A percentile compares a stretch with the other conserved stretches of the same genome.
phyloP scores from a whole-genome alignment of 1,140 invertebrate species.

The Apis florea region DNA sequence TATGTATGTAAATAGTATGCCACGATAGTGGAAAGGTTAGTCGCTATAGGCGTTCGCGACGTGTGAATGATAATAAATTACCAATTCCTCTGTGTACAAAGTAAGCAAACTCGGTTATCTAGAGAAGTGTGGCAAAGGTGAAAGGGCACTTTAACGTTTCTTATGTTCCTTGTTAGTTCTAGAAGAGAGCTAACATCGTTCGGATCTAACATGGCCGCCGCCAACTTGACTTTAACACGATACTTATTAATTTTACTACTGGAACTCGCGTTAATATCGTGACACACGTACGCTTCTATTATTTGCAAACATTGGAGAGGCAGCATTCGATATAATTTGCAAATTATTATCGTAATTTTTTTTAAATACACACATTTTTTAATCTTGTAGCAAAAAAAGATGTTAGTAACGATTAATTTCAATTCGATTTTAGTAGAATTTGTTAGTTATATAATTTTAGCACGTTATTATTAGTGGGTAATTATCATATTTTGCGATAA shows the following conservation, averaged over 20 bases:
- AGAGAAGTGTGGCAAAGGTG: background rate
- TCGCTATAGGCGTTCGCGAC: background rate
- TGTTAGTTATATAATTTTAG: background rate
- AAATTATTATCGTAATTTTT: background rate
- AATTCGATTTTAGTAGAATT: background rate
- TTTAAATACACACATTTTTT: background rate
- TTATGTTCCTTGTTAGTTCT: conserved; percentile 12
- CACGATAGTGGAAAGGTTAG: background rate
- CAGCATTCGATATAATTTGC: conserved; percentile 47
- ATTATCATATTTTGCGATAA: background rate
- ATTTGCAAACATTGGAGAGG: conserved; percentile 39
- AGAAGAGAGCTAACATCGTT: conserved; percentile 44
- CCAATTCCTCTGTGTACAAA: background rate
- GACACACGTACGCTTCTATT: conserved; percentile 32
- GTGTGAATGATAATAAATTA: conserved; percentile 23
- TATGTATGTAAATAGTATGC: background rate
- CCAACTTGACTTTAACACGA: background rate
- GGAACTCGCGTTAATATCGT: background rate
- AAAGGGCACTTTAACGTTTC: background rate
- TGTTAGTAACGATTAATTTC: background rate
- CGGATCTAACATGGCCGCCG: background rate
- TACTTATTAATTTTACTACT: background rate
- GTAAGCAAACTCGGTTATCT: background rate
- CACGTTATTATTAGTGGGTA: background rate
- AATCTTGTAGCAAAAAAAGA: background rate